Percentiles rank a stretch among this genome's conserved stretches.
phyloP scores from a whole-genome alignment of 2,113 vertebrate species.

The Prunella himalayana region DNA sequence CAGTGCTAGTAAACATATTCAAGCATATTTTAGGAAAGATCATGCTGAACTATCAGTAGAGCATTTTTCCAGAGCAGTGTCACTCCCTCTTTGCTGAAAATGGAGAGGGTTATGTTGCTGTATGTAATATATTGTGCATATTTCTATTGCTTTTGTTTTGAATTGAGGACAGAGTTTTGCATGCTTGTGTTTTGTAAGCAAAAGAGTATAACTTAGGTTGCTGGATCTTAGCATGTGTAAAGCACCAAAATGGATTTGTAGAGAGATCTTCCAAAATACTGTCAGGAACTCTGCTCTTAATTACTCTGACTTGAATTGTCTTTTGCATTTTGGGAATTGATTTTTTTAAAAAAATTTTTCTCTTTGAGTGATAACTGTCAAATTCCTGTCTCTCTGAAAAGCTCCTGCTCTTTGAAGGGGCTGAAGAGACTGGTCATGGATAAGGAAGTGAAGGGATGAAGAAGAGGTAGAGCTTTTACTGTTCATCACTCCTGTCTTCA shows the following conservation, averaged over 20 bases:
- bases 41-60: neutral
- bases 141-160: neutral
- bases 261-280: neutral
- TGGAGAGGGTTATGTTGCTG: neutral
- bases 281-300: neutral
- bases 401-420: neutral
- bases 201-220: neutral
- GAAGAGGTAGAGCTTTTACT: neutral
- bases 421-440: neutral
- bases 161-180: neutral
- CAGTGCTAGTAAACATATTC: neutral
- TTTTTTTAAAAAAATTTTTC: neutral
- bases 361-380: neutral
- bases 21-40: neutral
- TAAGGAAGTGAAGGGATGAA: neutral
- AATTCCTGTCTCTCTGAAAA: neutral
- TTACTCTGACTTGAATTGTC: neutral
- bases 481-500: neutral
- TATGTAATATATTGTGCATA: neutral
- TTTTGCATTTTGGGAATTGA: neutral
- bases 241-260: neutral
- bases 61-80: neutral
- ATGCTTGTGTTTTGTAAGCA: neutral
- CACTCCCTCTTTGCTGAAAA: neutral
- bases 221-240: neutral